These are phyloP conservation scores for Gadus chalcogrammus DNA, from an alignment of 2,113 vertebrate species.

Conservation along the genomic window DNA sequence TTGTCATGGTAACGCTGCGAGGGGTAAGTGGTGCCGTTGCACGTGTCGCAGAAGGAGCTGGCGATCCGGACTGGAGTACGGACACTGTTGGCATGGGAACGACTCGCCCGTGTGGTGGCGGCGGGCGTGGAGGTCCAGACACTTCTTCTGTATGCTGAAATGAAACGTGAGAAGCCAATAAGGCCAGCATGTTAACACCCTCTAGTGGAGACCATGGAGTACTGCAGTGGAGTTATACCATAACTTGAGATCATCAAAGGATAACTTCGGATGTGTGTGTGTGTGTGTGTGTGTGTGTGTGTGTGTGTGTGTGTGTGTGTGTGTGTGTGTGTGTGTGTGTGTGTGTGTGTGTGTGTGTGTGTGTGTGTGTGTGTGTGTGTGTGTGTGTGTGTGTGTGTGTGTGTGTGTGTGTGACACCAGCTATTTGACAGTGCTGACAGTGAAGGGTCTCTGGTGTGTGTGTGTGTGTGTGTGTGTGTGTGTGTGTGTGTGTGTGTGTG, in stretches of 20 bases:
- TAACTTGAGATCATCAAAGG: too few relatives aligned
- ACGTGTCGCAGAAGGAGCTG: constrained; percentile 62
- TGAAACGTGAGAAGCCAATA: background rate
- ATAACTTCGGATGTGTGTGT: too few relatives aligned
- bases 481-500: background rate
- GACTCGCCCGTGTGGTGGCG: constrained; percentile 65
- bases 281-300: background rate
- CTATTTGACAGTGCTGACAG: too few relatives aligned
- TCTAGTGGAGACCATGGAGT: too few relatives aligned
- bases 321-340: background rate
- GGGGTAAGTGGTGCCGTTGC: constrained; percentile 57
- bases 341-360: background rate
- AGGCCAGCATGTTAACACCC: background rate
- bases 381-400: constrained; percentile 12
- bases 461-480: constrained; percentile 1
- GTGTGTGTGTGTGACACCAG: background rate
- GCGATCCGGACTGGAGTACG: constrained; percentile 65
- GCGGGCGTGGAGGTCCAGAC: constrained; percentile 67
- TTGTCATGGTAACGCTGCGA: constrained; percentile 3
- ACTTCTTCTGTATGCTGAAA: constrained; percentile 74
- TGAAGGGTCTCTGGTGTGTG: too few relatives aligned
- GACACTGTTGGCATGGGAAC: constrained; percentile 67
- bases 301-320: constrained; percentile 51
- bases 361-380: background rate
- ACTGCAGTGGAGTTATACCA: too few relatives aligned